Percentiles rank a stretch among this genome's conserved stretches.
These are phyloP conservation scores for Ganaspis brasiliensis DNA, from an alignment of 2,888 invertebrate species.

Conservation along the genomic window DNA sequence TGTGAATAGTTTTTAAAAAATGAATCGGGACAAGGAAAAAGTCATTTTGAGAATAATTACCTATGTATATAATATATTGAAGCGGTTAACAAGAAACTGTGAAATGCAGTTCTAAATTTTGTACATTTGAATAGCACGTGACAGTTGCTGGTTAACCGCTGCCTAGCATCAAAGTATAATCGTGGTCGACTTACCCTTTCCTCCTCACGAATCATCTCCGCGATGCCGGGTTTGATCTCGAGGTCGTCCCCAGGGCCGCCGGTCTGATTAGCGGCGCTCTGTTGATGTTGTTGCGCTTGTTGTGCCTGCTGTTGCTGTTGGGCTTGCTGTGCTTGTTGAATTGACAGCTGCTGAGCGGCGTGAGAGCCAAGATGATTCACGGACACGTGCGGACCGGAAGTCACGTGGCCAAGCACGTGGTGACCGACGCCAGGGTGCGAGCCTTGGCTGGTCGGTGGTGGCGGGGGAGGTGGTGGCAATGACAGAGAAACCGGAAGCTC, in stretches of 20 bases:
- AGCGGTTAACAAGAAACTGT: no score
- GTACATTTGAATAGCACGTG: no score
- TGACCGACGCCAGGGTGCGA: slow-evolving; percentile 78
- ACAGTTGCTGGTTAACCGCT: slow-evolving; percentile 26
- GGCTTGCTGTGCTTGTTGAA: slow-evolving; percentile 69
- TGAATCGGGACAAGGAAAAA: no score
- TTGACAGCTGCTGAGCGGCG: slow-evolving; percentile 70
- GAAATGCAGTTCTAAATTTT: no score
- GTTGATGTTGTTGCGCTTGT: slow-evolving; percentile 69
- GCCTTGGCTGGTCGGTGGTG: slow-evolving; percentile 76
- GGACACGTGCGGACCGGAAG: slow-evolving; percentile 74
- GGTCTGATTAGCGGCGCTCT: slow-evolving; percentile 66
- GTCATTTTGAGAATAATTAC: no score
- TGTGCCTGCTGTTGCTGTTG: slow-evolving; percentile 69
- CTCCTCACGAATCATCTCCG: slow-evolving; percentile 98
- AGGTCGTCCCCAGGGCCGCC: slow-evolving; percentile 85
- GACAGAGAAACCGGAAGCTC: slow-evolving; percentile 78
- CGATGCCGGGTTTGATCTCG: slow-evolving; percentile 96
- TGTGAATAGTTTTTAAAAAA: no score
- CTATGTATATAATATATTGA: no score
- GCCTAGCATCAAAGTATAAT: not conserved
- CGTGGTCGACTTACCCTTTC: slow-evolving; percentile 97
- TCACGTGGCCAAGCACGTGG: slow-evolving; percentile 79
- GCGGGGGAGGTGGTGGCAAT: slow-evolving; percentile 69
- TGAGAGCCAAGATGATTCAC: slow-evolving; percentile 75